Conservation (phyloP, 2,113 vertebrate genomes). For the Mionectes macconnelli region DNA sequence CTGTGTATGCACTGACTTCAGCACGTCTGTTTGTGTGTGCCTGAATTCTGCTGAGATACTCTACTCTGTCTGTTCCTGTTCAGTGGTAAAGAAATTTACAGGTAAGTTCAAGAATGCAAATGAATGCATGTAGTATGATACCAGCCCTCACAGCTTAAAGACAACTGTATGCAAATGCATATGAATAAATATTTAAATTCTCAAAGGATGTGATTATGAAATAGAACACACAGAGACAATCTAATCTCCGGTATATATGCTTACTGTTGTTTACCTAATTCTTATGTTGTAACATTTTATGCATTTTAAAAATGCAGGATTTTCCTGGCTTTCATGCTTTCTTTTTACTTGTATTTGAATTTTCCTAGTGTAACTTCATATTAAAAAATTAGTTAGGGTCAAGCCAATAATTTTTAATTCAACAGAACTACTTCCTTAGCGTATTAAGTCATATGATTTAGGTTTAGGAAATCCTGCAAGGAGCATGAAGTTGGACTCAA, state of each 20-base stretch:
- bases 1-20: fast-evolving
- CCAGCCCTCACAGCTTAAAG: not conserved
- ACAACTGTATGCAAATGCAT: not conserved
- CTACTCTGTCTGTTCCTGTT: not conserved
- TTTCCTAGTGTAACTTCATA: not conserved
- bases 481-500: fast-evolving
- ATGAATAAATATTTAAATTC: not conserved
- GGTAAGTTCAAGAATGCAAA: not conserved
- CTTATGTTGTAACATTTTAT: not conserved
- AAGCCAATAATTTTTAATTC: not conserved
- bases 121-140: not conserved
- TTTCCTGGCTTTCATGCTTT: not conserved
- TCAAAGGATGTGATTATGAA: not conserved
- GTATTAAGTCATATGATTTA: not conserved
- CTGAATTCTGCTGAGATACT: not conserved
- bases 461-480: not conserved
- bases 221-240: not conserved
- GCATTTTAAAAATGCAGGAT: fast-evolving
- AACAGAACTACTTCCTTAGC: not conserved
- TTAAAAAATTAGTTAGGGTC: not conserved
- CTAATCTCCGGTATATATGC: not conserved
- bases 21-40: fast-evolving
- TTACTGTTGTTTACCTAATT: not conserved
- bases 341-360: not conserved
- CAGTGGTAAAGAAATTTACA: not conserved